Evolutionary conservation across 2,888 invertebrate genomes (phyloP).

Genomic region (Conus canariensis): DNA sequence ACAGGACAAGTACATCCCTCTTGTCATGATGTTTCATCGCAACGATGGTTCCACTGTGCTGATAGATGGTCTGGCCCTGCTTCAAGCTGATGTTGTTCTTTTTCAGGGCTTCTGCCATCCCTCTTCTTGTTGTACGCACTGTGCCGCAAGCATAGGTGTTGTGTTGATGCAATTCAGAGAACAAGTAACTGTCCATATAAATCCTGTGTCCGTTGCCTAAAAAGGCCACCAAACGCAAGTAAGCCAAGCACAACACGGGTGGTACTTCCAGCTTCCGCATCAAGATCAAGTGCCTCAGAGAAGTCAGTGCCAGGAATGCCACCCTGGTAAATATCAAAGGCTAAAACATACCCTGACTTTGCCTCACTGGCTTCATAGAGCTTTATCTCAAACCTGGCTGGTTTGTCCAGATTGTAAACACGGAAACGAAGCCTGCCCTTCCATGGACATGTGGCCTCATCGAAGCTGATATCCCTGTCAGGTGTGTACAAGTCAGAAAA

Average conservation of each 20-base stretch:
- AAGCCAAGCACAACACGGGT: not conserved
- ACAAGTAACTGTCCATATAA: constrained; percentile 14
- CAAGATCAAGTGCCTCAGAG: not conserved
- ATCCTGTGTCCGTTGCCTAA: not conserved
- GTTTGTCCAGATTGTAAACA: constrained; percentile 13
- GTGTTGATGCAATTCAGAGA: not conserved
- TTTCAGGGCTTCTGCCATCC: not conserved
- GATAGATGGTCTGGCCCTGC: not conserved
- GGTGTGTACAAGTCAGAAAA: constrained; percentile 15
- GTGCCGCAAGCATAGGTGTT: constrained; percentile 32
- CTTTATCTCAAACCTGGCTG: not conserved
- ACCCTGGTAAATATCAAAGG: constrained; percentile 25
- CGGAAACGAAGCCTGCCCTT: constrained; percentile 30
- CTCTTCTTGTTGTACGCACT: not conserved
- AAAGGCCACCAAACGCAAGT: not conserved
- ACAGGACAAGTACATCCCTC: constrained; percentile 29
- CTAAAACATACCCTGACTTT: not conserved
- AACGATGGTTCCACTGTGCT: not conserved
- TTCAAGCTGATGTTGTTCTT: not conserved
- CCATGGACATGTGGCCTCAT: constrained; percentile 10
- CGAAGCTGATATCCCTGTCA: not conserved
- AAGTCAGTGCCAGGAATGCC: not conserved
- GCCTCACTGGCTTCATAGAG: not conserved
- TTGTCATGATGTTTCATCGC: constrained; percentile 22
- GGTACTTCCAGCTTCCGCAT: no score